A percentile compares a stretch with the other conserved stretches of the same genome.
These are phyloP conservation scores for Mylabris phalerata DNA, from an alignment of 1,140 invertebrate genomes.

Conservation along the genomic window DNA sequence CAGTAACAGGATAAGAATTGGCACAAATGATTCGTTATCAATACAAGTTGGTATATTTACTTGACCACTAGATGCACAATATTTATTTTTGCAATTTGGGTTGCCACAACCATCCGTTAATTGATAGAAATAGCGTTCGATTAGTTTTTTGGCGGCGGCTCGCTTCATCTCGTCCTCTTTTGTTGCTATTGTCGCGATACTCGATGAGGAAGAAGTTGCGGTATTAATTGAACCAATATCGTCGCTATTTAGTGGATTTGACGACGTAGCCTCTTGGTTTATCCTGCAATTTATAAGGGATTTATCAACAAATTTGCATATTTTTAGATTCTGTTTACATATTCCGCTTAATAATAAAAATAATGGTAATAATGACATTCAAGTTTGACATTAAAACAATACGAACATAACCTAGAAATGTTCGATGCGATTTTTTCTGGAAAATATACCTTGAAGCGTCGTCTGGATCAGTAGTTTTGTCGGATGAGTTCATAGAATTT, in stretches of 20 bases:
- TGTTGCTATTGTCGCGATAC: constrained; percentile 19
- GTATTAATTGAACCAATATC: neutral
- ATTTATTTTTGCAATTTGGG: constrained; percentile 70
- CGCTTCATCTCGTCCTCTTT: constrained; percentile 72
- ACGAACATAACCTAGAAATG: constrained; percentile 25
- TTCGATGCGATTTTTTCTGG: neutral
- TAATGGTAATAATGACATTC: constrained; percentile 28
- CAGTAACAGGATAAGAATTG: neutral
- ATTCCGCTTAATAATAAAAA: constrained; percentile 18
- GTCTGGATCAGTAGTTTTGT: constrained; percentile 31
- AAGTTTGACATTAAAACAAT: constrained; percentile 26
- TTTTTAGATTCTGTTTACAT: constrained; percentile 2
- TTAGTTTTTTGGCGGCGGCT: constrained; percentile 77
- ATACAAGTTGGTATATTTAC: constrained; percentile 42
- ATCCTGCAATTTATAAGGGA: constrained; percentile 21
- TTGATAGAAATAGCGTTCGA: constrained; percentile 89
- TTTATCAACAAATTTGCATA: neutral
- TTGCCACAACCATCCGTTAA: constrained; percentile 86
- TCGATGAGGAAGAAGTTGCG: neutral
- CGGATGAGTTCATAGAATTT: constrained; percentile 40
- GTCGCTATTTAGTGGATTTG: constrained; percentile 21
- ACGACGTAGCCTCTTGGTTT: constrained; percentile 40
- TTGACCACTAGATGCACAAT: constrained; percentile 83
- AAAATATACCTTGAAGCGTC: constrained; percentile 40
- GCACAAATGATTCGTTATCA: neutral